These are phyloP conservation scores for Crotalus tigris DNA, from an alignment of 2,113 vertebrate species.

Conservation along the genomic window DNA sequence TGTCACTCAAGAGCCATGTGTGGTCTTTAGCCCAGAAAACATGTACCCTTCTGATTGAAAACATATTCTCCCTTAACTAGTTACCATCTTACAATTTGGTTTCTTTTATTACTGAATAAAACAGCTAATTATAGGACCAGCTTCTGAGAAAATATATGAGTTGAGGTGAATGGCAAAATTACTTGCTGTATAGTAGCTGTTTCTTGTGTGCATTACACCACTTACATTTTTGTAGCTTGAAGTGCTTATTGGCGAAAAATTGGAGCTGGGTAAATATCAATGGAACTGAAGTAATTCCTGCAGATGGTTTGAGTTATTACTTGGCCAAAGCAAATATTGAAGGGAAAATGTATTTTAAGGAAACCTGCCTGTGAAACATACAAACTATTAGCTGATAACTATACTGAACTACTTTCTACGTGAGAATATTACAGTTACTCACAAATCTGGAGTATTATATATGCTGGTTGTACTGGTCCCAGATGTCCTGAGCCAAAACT, in stretches of 20 bases:
- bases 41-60: neutral
- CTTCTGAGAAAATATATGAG: neutral
- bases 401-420: conserved; percentile 43
- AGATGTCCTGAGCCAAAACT: conserved; percentile 21
- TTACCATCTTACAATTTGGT: neutral
- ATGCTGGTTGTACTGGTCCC: neutral
- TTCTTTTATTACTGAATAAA: neutral
- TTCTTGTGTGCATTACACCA: neutral
- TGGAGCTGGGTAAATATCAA: neutral
- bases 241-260: neutral
- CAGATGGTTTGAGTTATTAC: neutral
- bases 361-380: neutral
- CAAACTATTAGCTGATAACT: conserved; percentile 31
- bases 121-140: neutral
- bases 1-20: neutral
- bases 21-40: neutral
- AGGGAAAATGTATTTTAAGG: conserved; percentile 15
- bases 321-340: neutral
- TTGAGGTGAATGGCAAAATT: neutral
- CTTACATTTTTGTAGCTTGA: neutral
- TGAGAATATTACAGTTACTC: conserved; percentile 49
- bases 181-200: neutral
- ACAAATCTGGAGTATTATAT: conserved; percentile 30
- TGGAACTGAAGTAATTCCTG: neutral
- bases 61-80: neutral